Conservation (phyloP, 2,797 vertebrate genomes). For the Scomberomorus guttatus region DNA sequence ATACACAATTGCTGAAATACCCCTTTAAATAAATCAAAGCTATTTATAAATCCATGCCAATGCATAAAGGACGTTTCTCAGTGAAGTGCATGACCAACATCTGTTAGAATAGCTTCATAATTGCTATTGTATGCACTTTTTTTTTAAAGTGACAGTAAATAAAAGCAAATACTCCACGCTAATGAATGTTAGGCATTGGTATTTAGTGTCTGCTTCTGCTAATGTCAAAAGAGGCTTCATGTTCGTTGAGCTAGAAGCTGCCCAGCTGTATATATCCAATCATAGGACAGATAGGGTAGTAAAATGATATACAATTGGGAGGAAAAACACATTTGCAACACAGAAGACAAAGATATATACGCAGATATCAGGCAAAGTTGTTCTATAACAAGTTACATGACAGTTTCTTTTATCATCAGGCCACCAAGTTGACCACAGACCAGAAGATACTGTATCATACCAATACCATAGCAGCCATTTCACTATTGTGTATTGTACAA, state of each 20-base stretch:
- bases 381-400: background rate
- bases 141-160: constrained; percentile 9
- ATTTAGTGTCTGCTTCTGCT: background rate
- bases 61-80: background rate
- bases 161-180: background rate
- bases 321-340: background rate
- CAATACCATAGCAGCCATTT: background rate
- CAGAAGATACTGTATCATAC: background rate
- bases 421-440: background rate
- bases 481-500: background rate
- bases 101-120: background rate
- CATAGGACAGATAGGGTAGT: background rate
- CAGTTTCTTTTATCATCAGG: background rate
- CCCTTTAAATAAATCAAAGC: background rate
- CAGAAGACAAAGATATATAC: background rate
- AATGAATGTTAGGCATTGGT: background rate
- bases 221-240: background rate
- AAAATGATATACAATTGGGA: background rate
- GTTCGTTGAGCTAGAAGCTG: background rate
- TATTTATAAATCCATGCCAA: background rate
- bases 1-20: background rate
- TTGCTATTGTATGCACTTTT: background rate
- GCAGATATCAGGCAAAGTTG: background rate
- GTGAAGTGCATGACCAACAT: background rate
- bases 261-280: background rate